These are phyloP conservation scores for Rhagonycha fulva DNA, from an alignment of 2,888 invertebrate species.

Conservation along the genomic window DNA sequence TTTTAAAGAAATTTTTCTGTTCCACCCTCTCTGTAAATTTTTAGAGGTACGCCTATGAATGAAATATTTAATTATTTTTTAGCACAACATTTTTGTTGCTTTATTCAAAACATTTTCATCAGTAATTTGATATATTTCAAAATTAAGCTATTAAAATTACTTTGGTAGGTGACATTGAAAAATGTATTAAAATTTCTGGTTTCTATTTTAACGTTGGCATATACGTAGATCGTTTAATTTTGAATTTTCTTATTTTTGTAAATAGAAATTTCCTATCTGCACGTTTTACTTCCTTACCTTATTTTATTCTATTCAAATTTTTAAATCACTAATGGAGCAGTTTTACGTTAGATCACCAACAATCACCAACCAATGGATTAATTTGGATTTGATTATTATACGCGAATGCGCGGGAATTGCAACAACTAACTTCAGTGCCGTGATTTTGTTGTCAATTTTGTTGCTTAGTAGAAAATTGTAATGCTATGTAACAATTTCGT, in stretches of 20 bases:
- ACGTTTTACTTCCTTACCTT: neutral
- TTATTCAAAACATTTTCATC: neutral
- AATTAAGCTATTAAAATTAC: neutral
- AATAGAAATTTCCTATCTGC: neutral
- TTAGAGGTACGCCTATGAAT: neutral
- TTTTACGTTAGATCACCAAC: neutral
- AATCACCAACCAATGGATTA: neutral
- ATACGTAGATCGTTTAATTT: neutral
- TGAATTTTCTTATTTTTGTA: neutral
- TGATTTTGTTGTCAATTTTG: constrained; percentile 4
- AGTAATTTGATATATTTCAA: neutral
- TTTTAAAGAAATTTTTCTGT: too few species aligned
- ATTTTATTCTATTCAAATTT: neutral
- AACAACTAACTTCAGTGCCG: neutral
- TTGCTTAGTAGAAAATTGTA: neutral
- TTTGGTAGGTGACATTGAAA: constrained; percentile 8
- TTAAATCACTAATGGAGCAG: neutral
- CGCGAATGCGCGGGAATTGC: neutral
- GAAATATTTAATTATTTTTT: neutral
- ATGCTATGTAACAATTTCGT: neutral
- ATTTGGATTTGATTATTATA: neutral
- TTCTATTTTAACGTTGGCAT: neutral
- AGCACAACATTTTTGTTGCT: neutral
- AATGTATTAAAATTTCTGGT: neutral
- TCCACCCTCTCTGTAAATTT: neutral